Conservation (phyloP, 2,113 vertebrate genomes). For the Amphiprion percula region DNA sequence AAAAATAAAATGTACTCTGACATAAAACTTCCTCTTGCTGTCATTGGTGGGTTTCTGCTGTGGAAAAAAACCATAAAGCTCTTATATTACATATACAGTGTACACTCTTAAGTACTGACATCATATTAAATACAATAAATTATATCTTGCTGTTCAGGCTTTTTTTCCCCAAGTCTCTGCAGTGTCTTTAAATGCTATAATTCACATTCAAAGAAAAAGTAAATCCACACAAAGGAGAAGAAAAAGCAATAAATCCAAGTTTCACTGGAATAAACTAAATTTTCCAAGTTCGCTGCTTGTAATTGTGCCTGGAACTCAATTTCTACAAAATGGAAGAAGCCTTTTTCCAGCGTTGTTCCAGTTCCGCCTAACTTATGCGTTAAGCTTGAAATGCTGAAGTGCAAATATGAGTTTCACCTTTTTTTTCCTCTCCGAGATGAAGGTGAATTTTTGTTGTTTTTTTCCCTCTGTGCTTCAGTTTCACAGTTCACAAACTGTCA, state of each 20-base stretch:
- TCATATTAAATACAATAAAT: slow-evolving; percentile 65
- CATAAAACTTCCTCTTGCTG: slow-evolving; percentile 10
- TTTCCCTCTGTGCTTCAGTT: not conserved
- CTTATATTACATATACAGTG: slow-evolving; percentile 31
- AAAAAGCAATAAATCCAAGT: not conserved
- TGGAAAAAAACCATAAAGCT: slow-evolving; percentile 35
- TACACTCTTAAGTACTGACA: slow-evolving; percentile 10
- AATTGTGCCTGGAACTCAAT: not conserved
- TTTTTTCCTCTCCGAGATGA: not conserved
- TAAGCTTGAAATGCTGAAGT: not conserved
- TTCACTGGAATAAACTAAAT: not conserved
- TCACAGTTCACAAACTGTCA: slow-evolving; percentile 31
- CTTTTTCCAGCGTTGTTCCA: not conserved
- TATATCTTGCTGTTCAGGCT: slow-evolving; percentile 17
- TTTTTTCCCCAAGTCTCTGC: not conserved
- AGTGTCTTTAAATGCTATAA: slow-evolving; percentile 5
- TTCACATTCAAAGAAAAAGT: slow-evolving; percentile 14
- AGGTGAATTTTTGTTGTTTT: not conserved
- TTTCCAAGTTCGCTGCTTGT: not conserved
- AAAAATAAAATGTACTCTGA: slow-evolving; percentile 68
- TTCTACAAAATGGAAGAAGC: not conserved
- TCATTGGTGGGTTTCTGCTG: not conserved
- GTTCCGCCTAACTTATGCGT: not conserved
- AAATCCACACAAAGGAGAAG: not conserved
- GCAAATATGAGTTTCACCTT: not conserved